These are phyloP conservation scores for Eleginops maclovinus DNA, from an alignment of 2,113 vertebrate genomes.

Conservation along the genomic window DNA sequence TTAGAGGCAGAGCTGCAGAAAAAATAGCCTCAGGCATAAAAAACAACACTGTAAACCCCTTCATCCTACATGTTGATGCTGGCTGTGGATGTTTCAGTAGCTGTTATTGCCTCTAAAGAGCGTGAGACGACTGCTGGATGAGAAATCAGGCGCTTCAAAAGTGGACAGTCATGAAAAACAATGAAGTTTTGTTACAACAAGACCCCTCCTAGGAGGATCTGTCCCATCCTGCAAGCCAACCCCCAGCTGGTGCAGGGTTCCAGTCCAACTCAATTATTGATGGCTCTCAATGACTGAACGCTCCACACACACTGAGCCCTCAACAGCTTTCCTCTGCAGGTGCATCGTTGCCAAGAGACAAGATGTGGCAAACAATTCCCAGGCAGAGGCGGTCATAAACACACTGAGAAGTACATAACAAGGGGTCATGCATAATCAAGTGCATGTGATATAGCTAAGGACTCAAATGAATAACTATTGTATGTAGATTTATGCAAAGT, in stretches of 20 bases:
- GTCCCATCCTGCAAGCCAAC: constrained; percentile 34
- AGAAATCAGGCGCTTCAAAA: constrained; percentile 12
- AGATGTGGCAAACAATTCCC: constrained; percentile 58
- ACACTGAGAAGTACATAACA: constrained; percentile 56
- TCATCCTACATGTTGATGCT: constrained; percentile 7
- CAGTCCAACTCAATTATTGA: constrained; percentile 80
- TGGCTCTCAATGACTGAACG: constrained; percentile 68
- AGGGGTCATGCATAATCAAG: constrained; percentile 64
- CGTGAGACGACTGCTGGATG: constrained; percentile 1
- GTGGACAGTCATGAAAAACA: constrained; percentile 16
- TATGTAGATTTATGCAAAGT: constrained; percentile 73
- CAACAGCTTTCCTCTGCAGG: constrained; percentile 72
- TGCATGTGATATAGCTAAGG: constrained; percentile 32
- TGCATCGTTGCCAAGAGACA: constrained; percentile 79
- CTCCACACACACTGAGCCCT: constrained; percentile 47
- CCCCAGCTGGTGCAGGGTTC: constrained; percentile 74
- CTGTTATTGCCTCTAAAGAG: constrained; percentile 19
- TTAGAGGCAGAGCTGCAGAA: constrained; percentile 23
- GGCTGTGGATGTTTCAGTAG: constrained; percentile 22
- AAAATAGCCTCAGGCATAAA: constrained; percentile 16
- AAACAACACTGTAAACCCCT: neutral
- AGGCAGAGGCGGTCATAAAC: constrained; percentile 44
- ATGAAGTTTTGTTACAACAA: constrained; percentile 18
- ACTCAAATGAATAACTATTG: constrained; percentile 45
- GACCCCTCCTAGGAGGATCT: constrained; percentile 40